A percentile compares a stretch with the other conserved stretches of the same genome.
Conservation (phyloP, 2,888 invertebrate genomes). For the Lasioglossum calceatum region DNA sequence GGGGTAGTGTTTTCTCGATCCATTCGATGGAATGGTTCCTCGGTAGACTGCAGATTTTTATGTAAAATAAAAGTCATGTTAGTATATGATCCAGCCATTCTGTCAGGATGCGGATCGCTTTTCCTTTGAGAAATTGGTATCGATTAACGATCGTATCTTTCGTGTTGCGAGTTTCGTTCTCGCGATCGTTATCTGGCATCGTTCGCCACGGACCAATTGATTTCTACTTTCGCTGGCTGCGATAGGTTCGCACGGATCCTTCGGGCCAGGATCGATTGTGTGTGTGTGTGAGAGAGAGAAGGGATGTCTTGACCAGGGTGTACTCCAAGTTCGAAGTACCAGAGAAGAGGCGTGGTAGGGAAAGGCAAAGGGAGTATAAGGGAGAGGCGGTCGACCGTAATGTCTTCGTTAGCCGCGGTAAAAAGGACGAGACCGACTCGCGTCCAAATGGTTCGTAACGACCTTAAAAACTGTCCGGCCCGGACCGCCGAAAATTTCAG, state of each 20-base stretch:
- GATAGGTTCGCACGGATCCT: neutral
- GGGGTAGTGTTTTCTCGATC: too few relatives aligned
- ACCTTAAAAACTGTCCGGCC: slow-evolving; percentile 58
- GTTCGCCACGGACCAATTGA: slow-evolving; percentile 8
- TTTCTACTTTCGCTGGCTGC: slow-evolving; percentile 38
- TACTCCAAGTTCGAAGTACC: slow-evolving; percentile 3
- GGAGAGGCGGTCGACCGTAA: slow-evolving; percentile 53
- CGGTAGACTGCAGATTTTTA: too few relatives aligned
- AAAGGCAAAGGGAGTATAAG: neutral
- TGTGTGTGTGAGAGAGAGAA: neutral
- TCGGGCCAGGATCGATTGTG: too few relatives aligned
- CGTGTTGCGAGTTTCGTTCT: neutral
- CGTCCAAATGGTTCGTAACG: slow-evolving; percentile 67
- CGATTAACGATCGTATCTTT: slow-evolving; percentile 13
- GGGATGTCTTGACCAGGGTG: neutral
- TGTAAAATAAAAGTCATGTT: too few relatives aligned
- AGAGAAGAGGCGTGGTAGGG: slow-evolving; percentile 1
- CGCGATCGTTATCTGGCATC: slow-evolving; percentile 13
- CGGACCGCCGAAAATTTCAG: slow-evolving; percentile 44
- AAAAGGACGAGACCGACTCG: slow-evolving; percentile 54
- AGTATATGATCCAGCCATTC: neutral
- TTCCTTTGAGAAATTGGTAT: neutral
- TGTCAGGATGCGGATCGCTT: neutral
- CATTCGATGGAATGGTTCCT: too few relatives aligned
- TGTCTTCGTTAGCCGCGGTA: slow-evolving; percentile 72